These are phyloP conservation scores for Apodemia duryi DNA, from an alignment of 2,888 invertebrate species.

Conservation along the genomic window DNA sequence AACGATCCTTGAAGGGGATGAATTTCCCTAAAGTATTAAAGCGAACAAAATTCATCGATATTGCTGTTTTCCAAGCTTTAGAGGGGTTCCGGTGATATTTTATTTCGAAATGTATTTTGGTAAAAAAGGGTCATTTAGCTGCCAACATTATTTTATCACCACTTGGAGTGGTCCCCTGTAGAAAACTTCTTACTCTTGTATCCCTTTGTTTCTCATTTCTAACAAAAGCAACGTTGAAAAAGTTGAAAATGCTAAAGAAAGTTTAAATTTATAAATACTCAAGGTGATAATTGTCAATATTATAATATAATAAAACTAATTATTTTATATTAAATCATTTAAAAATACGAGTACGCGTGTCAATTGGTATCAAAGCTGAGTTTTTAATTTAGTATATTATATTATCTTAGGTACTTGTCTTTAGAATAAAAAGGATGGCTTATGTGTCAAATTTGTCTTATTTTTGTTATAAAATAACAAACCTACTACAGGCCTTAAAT, in stretches of 20 bases:
- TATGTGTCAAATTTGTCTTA: too few species aligned
- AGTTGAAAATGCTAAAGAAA: neutral
- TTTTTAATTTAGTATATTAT: too few species aligned
- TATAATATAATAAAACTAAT: too few species aligned
- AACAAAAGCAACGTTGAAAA: constrained; percentile 1
- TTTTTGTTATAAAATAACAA: too few species aligned
- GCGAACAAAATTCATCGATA: constrained; percentile 71
- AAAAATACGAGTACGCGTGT: too few species aligned
- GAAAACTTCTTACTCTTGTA: constrained; percentile 13
- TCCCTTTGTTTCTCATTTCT: neutral
- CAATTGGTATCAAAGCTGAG: too few species aligned
- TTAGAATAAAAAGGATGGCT: too few species aligned
- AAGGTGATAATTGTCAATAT: neutral
- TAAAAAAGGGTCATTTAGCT: constrained; percentile 19
- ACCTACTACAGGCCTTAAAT: too few species aligned
- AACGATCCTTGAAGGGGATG: constrained; percentile 56
- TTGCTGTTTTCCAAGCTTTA: constrained; percentile 50
- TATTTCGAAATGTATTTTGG: constrained; percentile 23
- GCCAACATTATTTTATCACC: constrained; percentile 18
- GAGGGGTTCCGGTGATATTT: constrained; percentile 29
- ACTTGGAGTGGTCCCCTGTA: constrained; percentile 4
- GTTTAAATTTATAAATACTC: neutral
- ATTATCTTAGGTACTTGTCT: too few species aligned
- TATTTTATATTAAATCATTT: too few species aligned
- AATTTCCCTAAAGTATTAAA: constrained; percentile 68